Evolutionary conservation across 2,113 vertebrate species (phyloP).

Genomic region (Platycercus adscitus): DNA sequence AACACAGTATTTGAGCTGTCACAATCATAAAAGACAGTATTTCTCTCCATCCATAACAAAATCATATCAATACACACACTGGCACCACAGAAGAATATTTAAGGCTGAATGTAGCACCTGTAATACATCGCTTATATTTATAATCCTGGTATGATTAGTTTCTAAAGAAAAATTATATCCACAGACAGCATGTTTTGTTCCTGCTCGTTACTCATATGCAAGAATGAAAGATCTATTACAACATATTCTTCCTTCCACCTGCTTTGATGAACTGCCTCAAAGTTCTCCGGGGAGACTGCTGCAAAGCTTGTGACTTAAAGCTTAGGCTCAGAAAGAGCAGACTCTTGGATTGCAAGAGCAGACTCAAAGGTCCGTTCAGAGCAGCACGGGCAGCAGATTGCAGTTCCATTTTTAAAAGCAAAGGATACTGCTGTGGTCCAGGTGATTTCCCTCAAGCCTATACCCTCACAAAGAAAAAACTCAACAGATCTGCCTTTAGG

Average conservation of each 20-base stretch:
- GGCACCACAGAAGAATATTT: neutral
- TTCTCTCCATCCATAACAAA: neutral
- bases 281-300: conserved; percentile 45
- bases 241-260: conserved; percentile 10
- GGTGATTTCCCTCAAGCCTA: conserved; percentile 66
- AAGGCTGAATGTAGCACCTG: neutral
- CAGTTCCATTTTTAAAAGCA: conserved; percentile 46
- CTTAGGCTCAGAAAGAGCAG: conserved; percentile 44
- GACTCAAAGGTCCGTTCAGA: conserved; percentile 47
- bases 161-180: conserved; percentile 42
- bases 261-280: conserved; percentile 50
- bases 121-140: neutral
- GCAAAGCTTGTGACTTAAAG: conserved; percentile 46
- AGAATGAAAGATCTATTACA: conserved; percentile 44
- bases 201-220: conserved; percentile 32
- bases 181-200: conserved; percentile 29
- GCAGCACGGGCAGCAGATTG: conserved; percentile 23
- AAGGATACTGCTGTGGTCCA: conserved; percentile 37
- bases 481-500: conserved; percentile 59
- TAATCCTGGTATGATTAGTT: neutral
- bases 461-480: conserved; percentile 38
- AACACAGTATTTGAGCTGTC: neutral
- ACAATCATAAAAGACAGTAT: neutral
- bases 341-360: conserved; percentile 40
- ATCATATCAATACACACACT: neutral